Conservation (phyloP, 2,113 vertebrate species). For the Lota lota region DNA sequence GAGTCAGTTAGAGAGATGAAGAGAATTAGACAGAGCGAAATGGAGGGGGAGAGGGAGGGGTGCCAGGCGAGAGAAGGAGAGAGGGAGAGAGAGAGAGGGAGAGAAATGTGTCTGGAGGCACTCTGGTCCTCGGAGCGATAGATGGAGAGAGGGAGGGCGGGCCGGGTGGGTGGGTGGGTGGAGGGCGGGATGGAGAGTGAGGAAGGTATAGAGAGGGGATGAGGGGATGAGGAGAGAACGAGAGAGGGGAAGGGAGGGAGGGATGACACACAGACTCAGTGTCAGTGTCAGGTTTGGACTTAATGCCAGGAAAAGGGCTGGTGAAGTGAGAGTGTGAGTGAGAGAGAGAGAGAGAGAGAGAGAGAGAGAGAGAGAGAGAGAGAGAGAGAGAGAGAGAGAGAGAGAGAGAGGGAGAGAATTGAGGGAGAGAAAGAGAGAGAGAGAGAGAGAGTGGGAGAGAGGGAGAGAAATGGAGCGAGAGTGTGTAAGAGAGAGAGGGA, state of each 20-base stretch:
- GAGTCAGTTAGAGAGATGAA: slow-evolving; percentile 11
- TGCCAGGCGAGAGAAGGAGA: slow-evolving; percentile 25
- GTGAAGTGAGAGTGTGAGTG: slow-evolving; percentile 32
- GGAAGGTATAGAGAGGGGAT: slow-evolving; percentile 29
- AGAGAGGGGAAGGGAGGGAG: slow-evolving; percentile 17
- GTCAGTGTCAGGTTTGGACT: slow-evolving; percentile 73
- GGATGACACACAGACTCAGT: slow-evolving; percentile 71
- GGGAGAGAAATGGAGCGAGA: not conserved
- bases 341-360: slow-evolving; percentile 6
- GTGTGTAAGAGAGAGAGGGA: not conserved
- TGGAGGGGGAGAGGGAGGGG: slow-evolving; percentile 32
- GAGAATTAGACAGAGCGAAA: slow-evolving; percentile 14
- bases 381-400: slow-evolving; percentile 4
- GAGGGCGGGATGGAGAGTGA: slow-evolving; percentile 33
- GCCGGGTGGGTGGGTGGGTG: slow-evolving; percentile 24
- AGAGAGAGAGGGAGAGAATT: slow-evolving; percentile 2
- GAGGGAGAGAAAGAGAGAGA: slow-evolving; percentile 1
- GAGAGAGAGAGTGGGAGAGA: slow-evolving; percentile 1
- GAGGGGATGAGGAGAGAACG: slow-evolving; percentile 9
- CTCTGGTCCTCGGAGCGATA: slow-evolving; percentile 47
- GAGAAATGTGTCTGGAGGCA: slow-evolving; percentile 51
- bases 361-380: not conserved
- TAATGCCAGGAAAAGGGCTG: slow-evolving; percentile 66
- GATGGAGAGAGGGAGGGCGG: slow-evolving; percentile 26
- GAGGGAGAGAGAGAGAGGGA: slow-evolving; percentile 22